Percentiles rank a stretch among this genome's conserved stretches.
Evolutionary conservation across 2,888 invertebrate species (phyloP).

Genomic region (Xanthia icteritia): DNA sequence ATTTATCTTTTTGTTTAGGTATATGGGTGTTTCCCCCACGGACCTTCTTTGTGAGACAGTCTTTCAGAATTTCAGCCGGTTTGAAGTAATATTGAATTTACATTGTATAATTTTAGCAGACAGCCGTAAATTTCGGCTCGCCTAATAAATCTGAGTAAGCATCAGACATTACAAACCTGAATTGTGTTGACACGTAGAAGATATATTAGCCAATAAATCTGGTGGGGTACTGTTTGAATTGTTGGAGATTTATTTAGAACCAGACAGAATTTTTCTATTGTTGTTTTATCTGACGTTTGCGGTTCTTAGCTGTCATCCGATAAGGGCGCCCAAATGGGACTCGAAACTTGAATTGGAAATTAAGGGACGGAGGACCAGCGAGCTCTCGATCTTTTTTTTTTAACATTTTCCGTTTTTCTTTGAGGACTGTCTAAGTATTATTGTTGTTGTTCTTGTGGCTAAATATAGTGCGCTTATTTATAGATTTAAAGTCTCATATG

Average conservation of each 20-base stretch:
- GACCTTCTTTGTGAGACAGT: background rate
- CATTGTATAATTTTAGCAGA: slow-evolving; percentile 16
- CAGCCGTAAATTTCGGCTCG: slow-evolving; percentile 42
- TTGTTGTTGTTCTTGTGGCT: background rate
- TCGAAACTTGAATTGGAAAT: slow-evolving; percentile 42
- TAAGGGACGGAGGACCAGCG: background rate
- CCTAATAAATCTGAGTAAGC: slow-evolving; percentile 52
- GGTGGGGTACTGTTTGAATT: slow-evolving; percentile 42
- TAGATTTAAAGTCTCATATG: background rate
- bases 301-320: slow-evolving; percentile 46
- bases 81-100: slow-evolving; percentile 29
- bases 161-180: slow-evolving; percentile 57
- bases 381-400: background rate
- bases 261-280: slow-evolving; percentile 45
- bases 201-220: slow-evolving; percentile 60
- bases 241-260: slow-evolving; percentile 53
- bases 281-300: slow-evolving; percentile 35
- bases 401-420: background rate
- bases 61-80: background rate
- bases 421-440: background rate
- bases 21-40: background rate
- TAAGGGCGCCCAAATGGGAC: slow-evolving; percentile 51
- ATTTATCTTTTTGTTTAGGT: background rate
- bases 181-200: slow-evolving; percentile 56
- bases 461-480: background rate